Percentiles rank a stretch among this genome's conserved stretches.
These are phyloP conservation scores for Lepidurus packardi DNA, from an alignment of 1,140 invertebrate species.

Conservation along the genomic window DNA sequence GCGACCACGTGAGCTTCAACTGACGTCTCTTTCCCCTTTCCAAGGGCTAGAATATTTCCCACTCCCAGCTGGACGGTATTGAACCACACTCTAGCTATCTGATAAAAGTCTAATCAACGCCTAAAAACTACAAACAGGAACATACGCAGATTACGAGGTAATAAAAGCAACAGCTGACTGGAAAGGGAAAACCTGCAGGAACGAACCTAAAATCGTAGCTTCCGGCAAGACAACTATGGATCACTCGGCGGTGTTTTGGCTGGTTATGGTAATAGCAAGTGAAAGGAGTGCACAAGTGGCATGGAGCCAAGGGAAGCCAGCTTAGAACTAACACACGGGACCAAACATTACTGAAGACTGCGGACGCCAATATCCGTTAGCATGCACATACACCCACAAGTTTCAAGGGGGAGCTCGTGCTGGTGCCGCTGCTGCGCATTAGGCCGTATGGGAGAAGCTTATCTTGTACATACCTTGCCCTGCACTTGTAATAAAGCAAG, in stretches of 20 bases:
- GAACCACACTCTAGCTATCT: neutral
- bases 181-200: neutral
- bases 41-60: neutral
- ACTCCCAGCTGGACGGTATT: neutral
- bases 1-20: neutral
- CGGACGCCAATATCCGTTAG: constrained; percentile 10
- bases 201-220: neutral
- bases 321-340: neutral
- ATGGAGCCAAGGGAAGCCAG: neutral
- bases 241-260: constrained; percentile 2
- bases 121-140: neutral
- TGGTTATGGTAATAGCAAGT: neutral
- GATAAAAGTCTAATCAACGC: neutral
- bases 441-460: neutral
- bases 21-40: neutral
- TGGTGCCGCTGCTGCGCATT: neutral
- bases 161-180: neutral
- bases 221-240: neutral
- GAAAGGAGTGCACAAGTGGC: constrained; percentile 13
- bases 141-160: neutral
- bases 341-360: neutral
- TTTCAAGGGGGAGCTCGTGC: neutral
- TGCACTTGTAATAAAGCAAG: neutral
- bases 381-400: constrained; percentile 11
- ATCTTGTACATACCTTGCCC: neutral